Evolutionary conservation across 2,113 vertebrate species (phyloP).

Genomic region (Ptychochromis oligacanthus): DNA sequence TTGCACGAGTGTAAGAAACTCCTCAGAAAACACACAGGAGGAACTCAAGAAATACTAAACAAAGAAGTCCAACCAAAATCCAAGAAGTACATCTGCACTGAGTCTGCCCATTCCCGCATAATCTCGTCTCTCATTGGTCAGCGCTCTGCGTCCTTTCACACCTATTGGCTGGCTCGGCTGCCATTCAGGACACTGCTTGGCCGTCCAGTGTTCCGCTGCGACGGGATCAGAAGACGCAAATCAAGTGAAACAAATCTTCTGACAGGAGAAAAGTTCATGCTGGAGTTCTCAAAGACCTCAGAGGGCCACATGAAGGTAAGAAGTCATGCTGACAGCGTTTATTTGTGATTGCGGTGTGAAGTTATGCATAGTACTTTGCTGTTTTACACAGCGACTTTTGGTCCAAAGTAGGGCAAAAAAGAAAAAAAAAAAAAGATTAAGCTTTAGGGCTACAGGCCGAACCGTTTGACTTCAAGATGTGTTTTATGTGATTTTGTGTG

Average conservation of each 20-base stretch:
- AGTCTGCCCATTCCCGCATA: constrained; percentile 25
- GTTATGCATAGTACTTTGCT: not conserved
- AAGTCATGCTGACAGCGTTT: not conserved
- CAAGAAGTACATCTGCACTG: constrained; percentile 21
- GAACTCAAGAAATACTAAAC: constrained; percentile 57
- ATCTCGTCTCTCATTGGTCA: constrained; percentile 62
- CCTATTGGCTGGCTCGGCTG: constrained; percentile 61
- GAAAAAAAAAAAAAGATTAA: not conserved
- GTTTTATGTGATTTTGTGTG: not conserved
- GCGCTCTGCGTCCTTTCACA: accelerated
- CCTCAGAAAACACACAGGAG: not conserved
- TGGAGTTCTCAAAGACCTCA: constrained; percentile 60
- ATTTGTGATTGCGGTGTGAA: not conserved
- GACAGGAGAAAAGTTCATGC: constrained; percentile 74
- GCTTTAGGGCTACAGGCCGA: constrained; percentile 27
- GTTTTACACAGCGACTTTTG: constrained; percentile 6
- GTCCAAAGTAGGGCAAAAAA: not conserved
- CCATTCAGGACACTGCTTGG: not conserved
- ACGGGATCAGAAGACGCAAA: constrained; percentile 67
- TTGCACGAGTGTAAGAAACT: not conserved
- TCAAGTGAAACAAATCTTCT: constrained; percentile 66
- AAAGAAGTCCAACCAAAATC: constrained; percentile 71
- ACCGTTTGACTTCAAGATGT: not conserved
- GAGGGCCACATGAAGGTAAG: constrained; percentile 76
- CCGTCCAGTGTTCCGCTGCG: constrained; percentile 54